Evolutionary conservation across 2,797 vertebrate genomes (phyloP).

Genomic region (Channa striata): DNA sequence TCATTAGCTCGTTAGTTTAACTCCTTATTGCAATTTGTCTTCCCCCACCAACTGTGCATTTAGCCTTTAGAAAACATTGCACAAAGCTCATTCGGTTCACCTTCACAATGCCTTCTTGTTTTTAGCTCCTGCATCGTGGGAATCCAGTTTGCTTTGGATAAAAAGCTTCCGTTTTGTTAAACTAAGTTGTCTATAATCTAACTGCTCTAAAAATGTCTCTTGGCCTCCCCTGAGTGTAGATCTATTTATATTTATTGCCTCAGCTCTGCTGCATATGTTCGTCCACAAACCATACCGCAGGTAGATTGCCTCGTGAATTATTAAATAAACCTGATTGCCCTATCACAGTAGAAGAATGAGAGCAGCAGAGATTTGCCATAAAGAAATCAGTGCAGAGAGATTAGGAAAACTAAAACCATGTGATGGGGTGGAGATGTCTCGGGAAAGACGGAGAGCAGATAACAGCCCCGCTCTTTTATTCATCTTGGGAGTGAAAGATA

Average conservation of each 20-base stretch:
- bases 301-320: constrained; percentile 83
- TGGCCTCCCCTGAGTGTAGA: constrained; percentile 20
- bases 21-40: too few relatives aligned
- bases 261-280: constrained; percentile 25
- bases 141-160: background rate
- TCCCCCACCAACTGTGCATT: background rate
- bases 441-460: constrained; percentile 51
- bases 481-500: constrained; percentile 59
- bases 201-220: constrained; percentile 38
- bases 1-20: constrained; percentile 4
- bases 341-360: constrained; percentile 54
- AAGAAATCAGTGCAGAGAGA: constrained; percentile 58
- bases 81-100: constrained; percentile 12
- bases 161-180: background rate
- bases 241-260: constrained; percentile 65
- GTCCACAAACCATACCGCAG: constrained; percentile 53
- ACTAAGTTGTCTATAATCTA: constrained; percentile 5
- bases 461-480: constrained; percentile 55
- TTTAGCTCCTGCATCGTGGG: background rate
- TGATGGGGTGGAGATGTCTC: constrained; percentile 58
- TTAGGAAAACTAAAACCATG: constrained; percentile 59
- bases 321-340: constrained; percentile 80
- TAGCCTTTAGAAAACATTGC: too few relatives aligned
- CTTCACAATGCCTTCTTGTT: constrained; percentile 4
- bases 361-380: constrained; percentile 41